These are phyloP conservation scores for Nematolebias whitei DNA, from an alignment of 2,113 vertebrate species.

Conservation along the genomic window DNA sequence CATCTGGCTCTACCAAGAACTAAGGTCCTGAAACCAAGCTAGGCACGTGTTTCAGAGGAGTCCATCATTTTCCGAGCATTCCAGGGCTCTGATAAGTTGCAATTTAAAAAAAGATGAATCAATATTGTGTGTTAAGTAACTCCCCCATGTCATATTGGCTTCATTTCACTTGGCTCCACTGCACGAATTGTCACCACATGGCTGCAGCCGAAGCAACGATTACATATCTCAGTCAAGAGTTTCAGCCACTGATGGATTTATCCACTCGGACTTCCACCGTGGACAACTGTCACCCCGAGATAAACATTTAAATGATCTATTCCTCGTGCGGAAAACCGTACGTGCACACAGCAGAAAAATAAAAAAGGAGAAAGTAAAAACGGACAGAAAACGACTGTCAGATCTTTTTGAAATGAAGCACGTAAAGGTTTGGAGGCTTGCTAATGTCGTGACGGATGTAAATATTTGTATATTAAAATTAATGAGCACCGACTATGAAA, in stretches of 20 bases:
- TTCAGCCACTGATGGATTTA: slow-evolving; percentile 20
- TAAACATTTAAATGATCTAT: slow-evolving; percentile 11
- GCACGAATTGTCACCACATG: slow-evolving; percentile 10
- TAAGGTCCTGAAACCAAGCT: not conserved
- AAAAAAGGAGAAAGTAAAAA: too few species aligned
- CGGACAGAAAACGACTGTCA: too few species aligned
- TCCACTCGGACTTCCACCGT: slow-evolving; percentile 6
- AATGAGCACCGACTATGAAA: slow-evolving; percentile 36
- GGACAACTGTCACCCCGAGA: slow-evolving; percentile 19
- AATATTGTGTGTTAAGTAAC: slow-evolving; percentile 14
- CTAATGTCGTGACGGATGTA: slow-evolving; percentile 24
- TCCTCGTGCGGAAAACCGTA: not conserved
- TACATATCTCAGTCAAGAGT: slow-evolving; percentile 30
- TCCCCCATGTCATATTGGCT: slow-evolving; percentile 29
- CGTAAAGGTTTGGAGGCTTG: slow-evolving; percentile 16
- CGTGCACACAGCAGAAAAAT: not conserved
- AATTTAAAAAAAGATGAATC: slow-evolving; percentile 1
- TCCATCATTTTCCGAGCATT: slow-evolving; percentile 18
- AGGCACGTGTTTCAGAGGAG: slow-evolving; percentile 5
- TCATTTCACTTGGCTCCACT: slow-evolving; percentile 30
- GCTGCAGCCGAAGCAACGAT: slow-evolving; percentile 27
- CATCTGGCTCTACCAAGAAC: not conserved
- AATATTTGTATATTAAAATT: slow-evolving; percentile 51
- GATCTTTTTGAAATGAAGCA: not conserved
- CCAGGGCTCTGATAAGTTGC: slow-evolving; percentile 6